These are phyloP conservation scores for Silurus glanis DNA, from an alignment of 2,113 vertebrate genomes.

Conservation along the genomic window DNA sequence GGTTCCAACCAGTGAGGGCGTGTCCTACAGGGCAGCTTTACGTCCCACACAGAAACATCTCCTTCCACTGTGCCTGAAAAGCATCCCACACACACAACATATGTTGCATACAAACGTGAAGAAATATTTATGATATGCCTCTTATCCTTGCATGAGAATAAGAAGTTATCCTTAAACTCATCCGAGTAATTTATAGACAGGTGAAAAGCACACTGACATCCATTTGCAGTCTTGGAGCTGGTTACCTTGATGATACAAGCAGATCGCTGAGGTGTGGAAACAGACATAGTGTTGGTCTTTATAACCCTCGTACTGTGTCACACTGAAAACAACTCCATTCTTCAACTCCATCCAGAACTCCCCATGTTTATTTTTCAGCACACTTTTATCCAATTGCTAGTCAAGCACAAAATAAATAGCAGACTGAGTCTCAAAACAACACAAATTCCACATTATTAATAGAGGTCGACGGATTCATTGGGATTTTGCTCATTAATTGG, in stretches of 20 bases:
- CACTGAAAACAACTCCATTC: conserved; percentile 85
- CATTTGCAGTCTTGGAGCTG: neutral
- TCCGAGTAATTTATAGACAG: neutral
- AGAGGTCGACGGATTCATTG: too few species aligned
- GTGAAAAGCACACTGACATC: neutral
- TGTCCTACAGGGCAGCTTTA: conserved; percentile 81
- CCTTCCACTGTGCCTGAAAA: conserved; percentile 69
- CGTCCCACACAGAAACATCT: conserved; percentile 70
- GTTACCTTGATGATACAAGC: conserved; percentile 93
- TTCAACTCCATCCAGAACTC: conserved; percentile 95
- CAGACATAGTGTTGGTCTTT: conserved; percentile 95
- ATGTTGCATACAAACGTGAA: neutral
- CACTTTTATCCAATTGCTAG: conserved; percentile 79
- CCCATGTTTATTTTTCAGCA: conserved; percentile 82
- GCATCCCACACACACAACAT: neutral
- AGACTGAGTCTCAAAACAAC: neutral
- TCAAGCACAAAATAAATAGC: conserved; percentile 19
- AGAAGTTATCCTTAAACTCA: neutral
- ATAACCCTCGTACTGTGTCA: conserved; percentile 89
- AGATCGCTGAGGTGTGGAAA: conserved; percentile 84
- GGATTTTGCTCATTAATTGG: too few species aligned
- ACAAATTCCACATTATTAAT: neutral
- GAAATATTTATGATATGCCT: neutral
- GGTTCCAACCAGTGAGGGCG: conserved; percentile 93
- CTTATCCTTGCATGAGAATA: neutral